Evolutionary conservation across 2,113 vertebrate species (phyloP).

Genomic region (Mormoops blainvillei): DNA sequence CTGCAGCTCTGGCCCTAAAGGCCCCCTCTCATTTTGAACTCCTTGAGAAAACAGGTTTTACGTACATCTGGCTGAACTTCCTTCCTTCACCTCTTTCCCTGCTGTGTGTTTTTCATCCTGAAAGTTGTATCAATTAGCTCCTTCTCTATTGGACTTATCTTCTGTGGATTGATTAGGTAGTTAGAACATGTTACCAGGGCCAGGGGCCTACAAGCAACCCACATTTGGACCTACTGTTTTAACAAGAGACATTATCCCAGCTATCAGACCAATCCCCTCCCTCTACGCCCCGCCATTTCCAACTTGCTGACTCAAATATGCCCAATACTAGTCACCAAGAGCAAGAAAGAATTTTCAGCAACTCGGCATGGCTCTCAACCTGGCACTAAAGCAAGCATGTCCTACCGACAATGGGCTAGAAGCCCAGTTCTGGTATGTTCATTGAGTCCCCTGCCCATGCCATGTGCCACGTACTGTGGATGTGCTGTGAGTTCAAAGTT

Average conservation of each 20-base stretch:
- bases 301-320: not conserved
- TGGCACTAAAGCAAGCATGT: not conserved
- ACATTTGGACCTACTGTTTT: not conserved
- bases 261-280: not conserved
- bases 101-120: not conserved
- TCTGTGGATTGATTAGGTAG: not conserved
- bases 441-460: not conserved
- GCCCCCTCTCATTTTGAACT: not conserved
- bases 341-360: not conserved
- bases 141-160: not conserved
- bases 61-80: not conserved
- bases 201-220: not conserved
- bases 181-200: not conserved
- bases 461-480: not conserved
- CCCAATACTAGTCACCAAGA: not conserved
- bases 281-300: not conserved
- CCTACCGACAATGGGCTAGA: not conserved
- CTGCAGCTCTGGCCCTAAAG: not conserved
- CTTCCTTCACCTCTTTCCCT: not conserved
- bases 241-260: not conserved
- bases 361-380: not conserved
- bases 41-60: not conserved
- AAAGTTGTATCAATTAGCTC: not conserved
- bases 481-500: not conserved
- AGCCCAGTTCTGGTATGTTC: not conserved